Evolutionary conservation across 2,113 vertebrate species (phyloP).

Genomic region (Ornithorhynchus anatinus): DNA sequence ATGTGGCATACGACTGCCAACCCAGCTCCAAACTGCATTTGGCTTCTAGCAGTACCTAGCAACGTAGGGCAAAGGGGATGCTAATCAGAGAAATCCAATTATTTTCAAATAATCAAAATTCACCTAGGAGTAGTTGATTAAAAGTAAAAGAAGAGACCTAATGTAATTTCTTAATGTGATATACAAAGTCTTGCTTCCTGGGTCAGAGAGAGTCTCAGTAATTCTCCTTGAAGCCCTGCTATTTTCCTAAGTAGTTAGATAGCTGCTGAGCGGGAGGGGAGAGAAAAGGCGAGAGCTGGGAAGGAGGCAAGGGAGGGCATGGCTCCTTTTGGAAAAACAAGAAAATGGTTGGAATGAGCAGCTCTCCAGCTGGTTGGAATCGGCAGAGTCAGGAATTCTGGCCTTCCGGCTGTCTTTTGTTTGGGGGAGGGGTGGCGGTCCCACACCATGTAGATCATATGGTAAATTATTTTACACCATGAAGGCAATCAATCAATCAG

Average conservation of each 20-base stretch:
- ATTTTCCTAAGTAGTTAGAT: constrained; percentile 14
- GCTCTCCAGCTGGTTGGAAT: too few species aligned
- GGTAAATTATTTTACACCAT: too few species aligned
- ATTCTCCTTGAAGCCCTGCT: neutral
- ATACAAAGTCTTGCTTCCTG: constrained; percentile 15
- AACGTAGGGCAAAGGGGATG: constrained; percentile 3
- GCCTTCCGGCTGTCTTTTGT: too few species aligned
- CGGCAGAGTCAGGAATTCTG: too few species aligned
- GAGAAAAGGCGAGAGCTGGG: too few species aligned
- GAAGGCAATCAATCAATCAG: too few species aligned
- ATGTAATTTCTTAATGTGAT: constrained; percentile 37
- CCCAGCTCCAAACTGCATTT: neutral
- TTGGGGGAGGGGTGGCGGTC: too few species aligned
- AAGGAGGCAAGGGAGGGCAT: too few species aligned
- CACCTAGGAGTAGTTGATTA: constrained; percentile 32
- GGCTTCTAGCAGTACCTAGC: neutral
- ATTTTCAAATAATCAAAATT: constrained; percentile 37
- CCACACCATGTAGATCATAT: too few species aligned
- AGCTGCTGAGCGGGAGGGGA: too few species aligned
- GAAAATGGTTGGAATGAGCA: neutral
- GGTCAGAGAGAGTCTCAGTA: constrained; percentile 1
- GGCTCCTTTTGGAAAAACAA: constrained; percentile 2
- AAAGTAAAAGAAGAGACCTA: constrained; percentile 38
- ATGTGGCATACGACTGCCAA: neutral
- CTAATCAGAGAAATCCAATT: constrained; percentile 43